phyloP scores from a whole-genome alignment of 2,888 invertebrate genomes.

The Aproaerema taeniolella region DNA sequence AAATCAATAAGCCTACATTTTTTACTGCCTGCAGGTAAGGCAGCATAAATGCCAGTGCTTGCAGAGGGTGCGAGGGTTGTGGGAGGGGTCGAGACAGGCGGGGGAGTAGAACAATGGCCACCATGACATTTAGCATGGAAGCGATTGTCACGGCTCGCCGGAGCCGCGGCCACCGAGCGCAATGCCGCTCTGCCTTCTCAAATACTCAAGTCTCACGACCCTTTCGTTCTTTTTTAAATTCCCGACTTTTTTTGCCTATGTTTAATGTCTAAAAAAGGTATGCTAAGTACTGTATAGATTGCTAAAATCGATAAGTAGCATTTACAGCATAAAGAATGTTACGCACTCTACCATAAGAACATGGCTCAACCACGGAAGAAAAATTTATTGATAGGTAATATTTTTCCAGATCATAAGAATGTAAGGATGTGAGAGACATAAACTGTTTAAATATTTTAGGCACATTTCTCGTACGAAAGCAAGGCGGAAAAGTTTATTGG shows the following conservation, averaged over 20 bases:
- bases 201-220: slow-evolving; percentile 35
- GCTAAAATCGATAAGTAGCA: no score
- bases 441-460: slow-evolving; percentile 66
- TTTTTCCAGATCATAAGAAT: slow-evolving; percentile 33
- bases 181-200: slow-evolving; percentile 52
- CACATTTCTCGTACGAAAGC: slow-evolving; percentile 56
- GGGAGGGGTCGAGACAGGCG: slow-evolving; percentile 31
- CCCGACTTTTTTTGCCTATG: slow-evolving; percentile 15
- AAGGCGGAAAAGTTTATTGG: slow-evolving; percentile 64
- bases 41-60: slow-evolving; percentile 64
- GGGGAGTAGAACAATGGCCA: slow-evolving; percentile 66
- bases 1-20: slow-evolving; percentile 52
- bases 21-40: slow-evolving; percentile 56
- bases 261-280: slow-evolving; percentile 20
- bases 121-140: slow-evolving; percentile 77
- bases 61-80: slow-evolving; percentile 45
- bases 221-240: slow-evolving; percentile 29
- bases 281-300: neutral
- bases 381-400: slow-evolving; percentile 7
- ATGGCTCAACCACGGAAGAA: no score
- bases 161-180: slow-evolving; percentile 56
- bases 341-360: no score
- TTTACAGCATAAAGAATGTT: no score
- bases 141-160: slow-evolving; percentile 73
- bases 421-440: slow-evolving; percentile 51